phyloP scores from a whole-genome alignment of 2,888 invertebrate genomes.

The Halictus quadricinctus region DNA sequence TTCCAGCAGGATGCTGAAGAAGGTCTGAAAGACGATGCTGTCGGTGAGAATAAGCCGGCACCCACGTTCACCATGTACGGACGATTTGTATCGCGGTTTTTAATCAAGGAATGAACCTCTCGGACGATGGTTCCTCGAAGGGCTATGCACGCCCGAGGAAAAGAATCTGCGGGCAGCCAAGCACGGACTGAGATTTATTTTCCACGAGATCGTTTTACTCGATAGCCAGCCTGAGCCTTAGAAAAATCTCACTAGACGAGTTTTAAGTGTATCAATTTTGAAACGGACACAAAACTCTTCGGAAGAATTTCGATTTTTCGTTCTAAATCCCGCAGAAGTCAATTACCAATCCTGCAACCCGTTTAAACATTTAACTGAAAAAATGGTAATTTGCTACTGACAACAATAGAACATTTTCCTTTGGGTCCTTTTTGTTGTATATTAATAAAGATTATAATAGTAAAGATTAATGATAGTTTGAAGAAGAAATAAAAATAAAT shows the following conservation, averaged over 20 bases:
- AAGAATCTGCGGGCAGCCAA: conserved; percentile 37
- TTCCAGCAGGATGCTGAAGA: conserved; percentile 14
- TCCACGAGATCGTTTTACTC: conserved; percentile 40
- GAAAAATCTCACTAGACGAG: conserved; percentile 26
- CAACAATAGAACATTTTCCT: no score
- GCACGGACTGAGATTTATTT: conserved; percentile 48
- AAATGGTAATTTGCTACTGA: no score
- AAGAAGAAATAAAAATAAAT: neutral
- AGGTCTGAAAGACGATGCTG: conserved; percentile 41
- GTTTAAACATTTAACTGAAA: neutral
- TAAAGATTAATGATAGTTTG: neutral
- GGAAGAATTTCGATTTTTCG: neutral
- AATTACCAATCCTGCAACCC: neutral
- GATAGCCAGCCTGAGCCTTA: conserved; percentile 18
- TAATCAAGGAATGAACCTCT: conserved; percentile 50
- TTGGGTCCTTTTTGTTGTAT: no score
- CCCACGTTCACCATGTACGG: conserved; percentile 52
- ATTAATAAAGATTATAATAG: no score
- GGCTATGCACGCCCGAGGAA: conserved; percentile 19
- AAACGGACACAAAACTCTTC: neutral
- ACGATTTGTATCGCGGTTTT: conserved; percentile 58
- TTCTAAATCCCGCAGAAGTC: neutral
- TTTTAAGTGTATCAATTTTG: conserved; percentile 10
- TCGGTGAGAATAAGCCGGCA: conserved; percentile 53
- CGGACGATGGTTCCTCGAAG: conserved; percentile 16